Conservation (phyloP, 2,888 invertebrate species). For the Cremastobaeus sp. region DNA sequence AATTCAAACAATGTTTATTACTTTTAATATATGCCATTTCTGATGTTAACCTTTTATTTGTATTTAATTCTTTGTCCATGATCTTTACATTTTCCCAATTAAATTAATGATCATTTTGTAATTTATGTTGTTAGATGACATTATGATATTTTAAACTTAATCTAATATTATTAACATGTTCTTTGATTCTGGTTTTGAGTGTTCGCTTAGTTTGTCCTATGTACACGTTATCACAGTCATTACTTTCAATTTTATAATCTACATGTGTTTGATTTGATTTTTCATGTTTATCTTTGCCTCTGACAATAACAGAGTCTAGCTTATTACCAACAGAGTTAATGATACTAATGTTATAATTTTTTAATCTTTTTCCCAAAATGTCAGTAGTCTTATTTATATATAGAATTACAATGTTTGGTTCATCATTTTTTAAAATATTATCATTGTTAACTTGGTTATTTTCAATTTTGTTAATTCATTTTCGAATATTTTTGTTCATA, state of each 20-base stretch:
- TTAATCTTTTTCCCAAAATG: background rate
- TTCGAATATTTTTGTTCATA: background rate
- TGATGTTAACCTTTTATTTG: background rate
- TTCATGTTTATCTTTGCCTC: constrained; percentile 1
- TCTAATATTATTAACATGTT: background rate
- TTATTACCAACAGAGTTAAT: background rate
- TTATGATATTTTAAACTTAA: too few species aligned
- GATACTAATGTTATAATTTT: background rate
- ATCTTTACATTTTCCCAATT: too few species aligned
- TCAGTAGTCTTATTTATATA: background rate
- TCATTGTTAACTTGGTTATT: background rate
- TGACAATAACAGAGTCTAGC: background rate
- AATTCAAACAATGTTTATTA: background rate
- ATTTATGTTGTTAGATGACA: too few species aligned
- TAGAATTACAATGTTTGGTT: background rate
- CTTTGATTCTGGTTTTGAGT: background rate
- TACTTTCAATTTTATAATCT: background rate
- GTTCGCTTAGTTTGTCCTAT: constrained; percentile 1
- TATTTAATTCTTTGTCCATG: too few species aligned
- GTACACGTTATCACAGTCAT: too few species aligned
- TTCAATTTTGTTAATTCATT: background rate
- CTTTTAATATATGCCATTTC: background rate
- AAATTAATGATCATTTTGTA: too few species aligned
- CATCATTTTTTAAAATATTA: too few species aligned
- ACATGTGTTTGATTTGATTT: background rate